Percentiles rank a stretch among this genome's conserved stretches.
phyloP scores from a whole-genome alignment of 2,797 vertebrate genomes.

The Pseudochirops corinnae region DNA sequence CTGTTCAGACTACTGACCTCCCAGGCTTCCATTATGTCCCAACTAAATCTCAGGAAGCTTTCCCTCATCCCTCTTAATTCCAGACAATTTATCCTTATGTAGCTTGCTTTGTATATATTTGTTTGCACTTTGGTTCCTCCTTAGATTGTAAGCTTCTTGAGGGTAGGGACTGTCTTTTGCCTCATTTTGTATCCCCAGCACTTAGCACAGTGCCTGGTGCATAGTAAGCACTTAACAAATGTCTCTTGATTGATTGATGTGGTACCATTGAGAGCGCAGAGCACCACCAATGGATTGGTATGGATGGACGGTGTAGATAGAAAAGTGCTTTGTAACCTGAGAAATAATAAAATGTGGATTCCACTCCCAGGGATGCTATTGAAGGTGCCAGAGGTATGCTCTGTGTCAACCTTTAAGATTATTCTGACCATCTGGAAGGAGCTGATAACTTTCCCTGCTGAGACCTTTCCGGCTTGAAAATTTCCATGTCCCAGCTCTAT shows the following conservation, averaged over 20 bases:
- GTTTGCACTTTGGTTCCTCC: background rate
- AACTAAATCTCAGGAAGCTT: background rate
- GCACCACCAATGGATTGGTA: fast-evolving
- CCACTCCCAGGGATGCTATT: background rate
- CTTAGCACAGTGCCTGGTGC: background rate
- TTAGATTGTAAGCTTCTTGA: background rate
- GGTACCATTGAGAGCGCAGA: background rate
- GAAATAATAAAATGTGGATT: background rate
- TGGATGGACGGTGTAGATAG: background rate
- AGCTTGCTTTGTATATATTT: background rate
- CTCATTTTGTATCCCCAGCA: background rate
- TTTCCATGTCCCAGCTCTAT: constrained; percentile 14
- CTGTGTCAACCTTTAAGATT: constrained; percentile 6
- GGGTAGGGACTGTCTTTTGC: background rate
- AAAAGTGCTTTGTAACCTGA: fast-evolving
- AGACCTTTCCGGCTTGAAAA: constrained; percentile 49
- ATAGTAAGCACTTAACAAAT: background rate
- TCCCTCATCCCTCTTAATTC: background rate
- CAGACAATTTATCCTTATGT: background rate
- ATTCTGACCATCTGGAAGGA: background rate
- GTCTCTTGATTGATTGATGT: background rate
- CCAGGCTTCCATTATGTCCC: background rate
- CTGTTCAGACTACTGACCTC: background rate
- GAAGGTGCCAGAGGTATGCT: background rate
- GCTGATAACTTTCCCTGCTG: constrained; percentile 20